phyloP scores from a whole-genome alignment of 2,113 vertebrate genomes.

The Microtus montanus region DNA sequence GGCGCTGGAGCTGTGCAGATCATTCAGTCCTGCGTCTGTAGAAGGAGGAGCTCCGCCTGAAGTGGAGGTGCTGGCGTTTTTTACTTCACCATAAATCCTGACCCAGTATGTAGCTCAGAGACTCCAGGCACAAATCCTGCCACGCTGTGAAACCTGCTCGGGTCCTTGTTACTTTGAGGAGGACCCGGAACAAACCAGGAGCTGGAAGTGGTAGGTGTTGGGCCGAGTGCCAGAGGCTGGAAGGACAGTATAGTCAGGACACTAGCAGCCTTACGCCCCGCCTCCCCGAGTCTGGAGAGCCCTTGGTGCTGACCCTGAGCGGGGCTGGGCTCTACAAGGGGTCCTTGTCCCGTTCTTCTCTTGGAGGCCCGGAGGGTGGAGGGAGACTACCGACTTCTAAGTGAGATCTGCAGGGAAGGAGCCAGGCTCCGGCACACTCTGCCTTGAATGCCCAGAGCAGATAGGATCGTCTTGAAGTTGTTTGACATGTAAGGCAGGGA shows the following conservation, averaged over 20 bases:
- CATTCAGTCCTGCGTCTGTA: not conserved
- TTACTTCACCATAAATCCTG: not conserved
- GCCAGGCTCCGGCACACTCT: not conserved
- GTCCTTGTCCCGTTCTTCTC: not conserved
- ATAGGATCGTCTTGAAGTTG: not conserved
- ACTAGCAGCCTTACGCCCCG: no score
- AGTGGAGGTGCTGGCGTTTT: not conserved
- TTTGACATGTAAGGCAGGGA: not conserved
- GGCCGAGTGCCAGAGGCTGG: no score
- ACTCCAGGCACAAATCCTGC: not conserved
- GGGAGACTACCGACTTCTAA: not conserved
- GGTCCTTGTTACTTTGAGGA: not conserved
- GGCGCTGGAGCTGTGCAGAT: no score
- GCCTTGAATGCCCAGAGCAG: not conserved
- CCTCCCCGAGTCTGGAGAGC: not conserved
- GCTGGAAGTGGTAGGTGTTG: not conserved
- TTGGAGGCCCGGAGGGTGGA: not conserved
- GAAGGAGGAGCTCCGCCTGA: not conserved
- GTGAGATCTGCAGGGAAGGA: not conserved
- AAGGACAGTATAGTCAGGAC: not conserved
- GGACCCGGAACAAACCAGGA: not conserved
- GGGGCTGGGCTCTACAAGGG: not conserved
- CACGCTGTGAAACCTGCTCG: not conserved
- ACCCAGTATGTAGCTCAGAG: not conserved
- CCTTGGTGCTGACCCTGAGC: not conserved